Evolutionary conservation across 2,888 invertebrate species (phyloP), one percentile per base, ranked within the genome.

Genomic region (Hedya salicella): DNA sequence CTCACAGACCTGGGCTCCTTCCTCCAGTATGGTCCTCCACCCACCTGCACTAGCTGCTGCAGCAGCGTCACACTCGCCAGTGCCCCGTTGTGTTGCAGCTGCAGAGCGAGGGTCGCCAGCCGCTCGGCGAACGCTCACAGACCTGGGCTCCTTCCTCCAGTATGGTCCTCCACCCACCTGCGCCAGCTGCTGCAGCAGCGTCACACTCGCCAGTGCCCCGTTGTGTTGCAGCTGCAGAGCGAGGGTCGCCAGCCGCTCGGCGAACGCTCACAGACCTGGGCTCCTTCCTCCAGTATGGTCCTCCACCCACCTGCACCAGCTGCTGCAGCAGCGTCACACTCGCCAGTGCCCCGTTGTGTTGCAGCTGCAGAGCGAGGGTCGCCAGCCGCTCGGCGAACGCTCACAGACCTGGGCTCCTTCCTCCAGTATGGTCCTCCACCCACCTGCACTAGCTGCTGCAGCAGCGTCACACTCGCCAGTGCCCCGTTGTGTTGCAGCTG

Each of bases 401-500:
- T 39, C n/a, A n/a, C n/a, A 39, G 5, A 9, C 3, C n/a, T 13
- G 9, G 5, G 3, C 5, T 39, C 6, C n/a, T n/a, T n/a, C n/a
- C n/a, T 96, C 94, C 91, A 25, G 25, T 25, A 25, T 25, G 25
- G 6, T 1, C 25, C 6, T 0, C 2, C 0, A 25, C 25, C 6
- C 5, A 25, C 25, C 25, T 96, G 95, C 73, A 95, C 89, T 19
- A 96, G 90, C 42, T 75, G 77, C 3, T 85, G 82, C 49, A 87
- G 36, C 9, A 96, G 85, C 30, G 94, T 93, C 30, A 98, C 85
- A 44, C 95, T 92, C 0, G 95, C 96, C 5, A 97, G 80, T 0
- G 95, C 91, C 0, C 95, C 96, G 82, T 96, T 94, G 73, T 94
- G 95, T 32, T 94, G 86, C 59, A 95, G 81, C 79, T 96, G 96